Base-by-base conservation (phyloP, 2,888 invertebrate species). In the Leptarthrus brevirostris region DNA sequence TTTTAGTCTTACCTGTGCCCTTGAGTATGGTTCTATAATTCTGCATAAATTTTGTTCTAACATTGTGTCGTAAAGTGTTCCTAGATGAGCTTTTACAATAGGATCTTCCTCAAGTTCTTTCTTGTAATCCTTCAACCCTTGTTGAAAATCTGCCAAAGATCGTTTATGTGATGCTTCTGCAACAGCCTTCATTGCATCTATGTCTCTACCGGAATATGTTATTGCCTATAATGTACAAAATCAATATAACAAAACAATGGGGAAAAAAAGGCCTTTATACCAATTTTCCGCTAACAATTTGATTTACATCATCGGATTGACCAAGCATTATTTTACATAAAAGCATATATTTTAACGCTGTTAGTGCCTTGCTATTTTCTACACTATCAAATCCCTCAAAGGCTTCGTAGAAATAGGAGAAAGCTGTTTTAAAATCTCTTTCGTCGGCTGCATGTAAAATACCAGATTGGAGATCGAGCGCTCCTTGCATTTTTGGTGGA, bases 361-460 rank as follows among this genome's bases (percentile, higher is more conserved):
- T 94, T 26, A 98, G 86, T 1, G 99, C 98, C 85, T 95, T 96
- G 3, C 90, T 90, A 81, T 92, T 93, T 80, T 97, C 96, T 3
- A 97, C 94, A 78, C 96, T 97, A 85, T 98, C 98, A 85, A 96
- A 98, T 79, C 98, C 97, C 87, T 99, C 99, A 85, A 98, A 99
- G 12, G 98, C 98, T 88, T 99, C 99, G 85, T 98, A 99, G 84
- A 99, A 99, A 84, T 99, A 99, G 73, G 98, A 99, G 86, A 97
- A 99, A 54, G 98, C 98, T 74, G 99, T 99, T 89, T 99, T 99
- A 85, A 99, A 99, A 83, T 99, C 99, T 80, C 95, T 92, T 85
- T 99, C 99, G 83, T 99, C 99, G n/a, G 98, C 98, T 8, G 99
- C 99, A 86, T 99, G 99, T 73, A 99, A 87, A 79, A 99, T 97